These are phyloP conservation scores for Hydractinia echinata DNA, from an alignment of 30 jellyfish, hydroid and myxozoan species.

Conservation along the genomic window DNA sequence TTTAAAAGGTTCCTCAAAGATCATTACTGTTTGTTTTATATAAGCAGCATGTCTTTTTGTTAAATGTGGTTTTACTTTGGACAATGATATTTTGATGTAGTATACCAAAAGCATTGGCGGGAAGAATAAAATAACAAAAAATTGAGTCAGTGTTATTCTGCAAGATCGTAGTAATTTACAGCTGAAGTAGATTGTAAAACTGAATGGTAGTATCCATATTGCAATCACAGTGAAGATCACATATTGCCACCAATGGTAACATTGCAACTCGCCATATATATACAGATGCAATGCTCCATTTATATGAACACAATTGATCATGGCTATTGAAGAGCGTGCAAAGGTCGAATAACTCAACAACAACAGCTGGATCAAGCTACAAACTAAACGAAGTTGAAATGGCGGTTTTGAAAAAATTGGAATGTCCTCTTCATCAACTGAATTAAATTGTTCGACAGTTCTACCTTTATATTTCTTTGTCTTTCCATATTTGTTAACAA, in stretches of 20 bases:
- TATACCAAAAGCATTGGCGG: neutral
- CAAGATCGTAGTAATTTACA: neutral
- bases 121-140: neutral
- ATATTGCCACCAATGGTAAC: slow-evolving; percentile 38
- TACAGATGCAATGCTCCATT: slow-evolving; percentile 3
- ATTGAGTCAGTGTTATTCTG: neutral
- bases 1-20: slow-evolving; percentile 6
- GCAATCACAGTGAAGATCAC: slow-evolving; percentile 5
- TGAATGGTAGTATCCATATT: slow-evolving; percentile 31
- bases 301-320: slow-evolving; percentile 24
- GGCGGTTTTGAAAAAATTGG: neutral
- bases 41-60: neutral
- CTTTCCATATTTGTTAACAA: neutral
- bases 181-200: neutral
- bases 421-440: neutral
- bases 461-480: neutral
- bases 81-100: neutral
- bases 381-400: slow-evolving; percentile 12
- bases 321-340: neutral
- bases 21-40: neutral
- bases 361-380: slow-evolving; percentile 18
- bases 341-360: slow-evolving; percentile 28
- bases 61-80: neutral
- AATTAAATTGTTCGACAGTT: neutral
- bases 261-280: slow-evolving; percentile 24